A percentile compares a stretch with the other conserved stretches of the same genome.
These are phyloP conservation scores for Pedicia rivosa DNA, from an alignment of 2,888 invertebrate genomes.

Conservation along the genomic window DNA sequence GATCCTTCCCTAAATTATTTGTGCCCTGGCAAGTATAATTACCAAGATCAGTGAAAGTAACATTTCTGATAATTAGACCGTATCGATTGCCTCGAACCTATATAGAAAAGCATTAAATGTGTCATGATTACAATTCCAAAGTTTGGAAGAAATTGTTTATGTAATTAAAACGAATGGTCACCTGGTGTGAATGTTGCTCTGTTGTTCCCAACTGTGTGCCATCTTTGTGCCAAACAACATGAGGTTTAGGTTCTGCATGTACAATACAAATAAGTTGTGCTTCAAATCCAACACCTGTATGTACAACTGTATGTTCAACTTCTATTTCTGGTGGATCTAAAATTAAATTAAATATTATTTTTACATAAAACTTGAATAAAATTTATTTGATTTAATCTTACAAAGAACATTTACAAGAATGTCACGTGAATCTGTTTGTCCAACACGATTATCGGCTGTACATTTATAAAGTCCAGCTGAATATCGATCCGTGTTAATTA, in stretches of 20 bases:
- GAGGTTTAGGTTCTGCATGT: conserved; percentile 36
- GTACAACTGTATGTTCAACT: conserved; percentile 35
- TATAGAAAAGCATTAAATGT: no score
- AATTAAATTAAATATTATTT: no score
- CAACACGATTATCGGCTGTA: conserved; percentile 37
- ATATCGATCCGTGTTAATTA: conserved; percentile 38
- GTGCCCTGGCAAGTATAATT: conserved; percentile 39
- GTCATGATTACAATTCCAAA: no score
- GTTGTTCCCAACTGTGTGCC: conserved; percentile 36
- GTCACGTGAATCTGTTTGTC: conserved; percentile 31
- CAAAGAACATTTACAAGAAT: conserved; percentile 34
- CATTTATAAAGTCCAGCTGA: conserved; percentile 40
- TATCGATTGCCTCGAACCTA: conserved; percentile 35
- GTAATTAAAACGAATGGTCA: no score
- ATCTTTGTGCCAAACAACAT: conserved; percentile 36
- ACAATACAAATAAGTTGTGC: conserved; percentile 41
- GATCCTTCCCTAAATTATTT: conserved; percentile 35
- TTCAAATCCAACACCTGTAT: conserved; percentile 38
- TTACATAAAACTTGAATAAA: no score
- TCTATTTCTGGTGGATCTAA: conserved; percentile 40
- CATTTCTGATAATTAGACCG: conserved; percentile 35
- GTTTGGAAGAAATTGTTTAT: no score
- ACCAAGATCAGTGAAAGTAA: conserved; percentile 35
- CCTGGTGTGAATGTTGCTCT: conserved; percentile 33
- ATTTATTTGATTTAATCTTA: conserved; percentile 27